phyloP scores from a whole-genome alignment of 2,113 vertebrate species.

The Gallinago undulata region DNA sequence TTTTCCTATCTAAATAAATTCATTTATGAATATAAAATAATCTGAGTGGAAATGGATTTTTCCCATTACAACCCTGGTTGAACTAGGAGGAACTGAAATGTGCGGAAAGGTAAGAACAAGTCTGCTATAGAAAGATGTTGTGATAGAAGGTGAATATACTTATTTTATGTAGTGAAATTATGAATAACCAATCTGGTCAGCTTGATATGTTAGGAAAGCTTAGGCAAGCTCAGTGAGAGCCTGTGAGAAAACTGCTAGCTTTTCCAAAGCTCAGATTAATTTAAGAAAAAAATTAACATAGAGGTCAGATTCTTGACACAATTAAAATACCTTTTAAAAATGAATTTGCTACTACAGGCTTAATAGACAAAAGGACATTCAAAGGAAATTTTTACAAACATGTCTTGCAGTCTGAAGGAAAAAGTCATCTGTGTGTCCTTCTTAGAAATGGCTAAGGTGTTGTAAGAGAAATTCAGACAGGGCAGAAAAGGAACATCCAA shows the following conservation, averaged over 20 bases:
- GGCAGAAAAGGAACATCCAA: neutral
- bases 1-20: neutral
- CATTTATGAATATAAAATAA: neutral
- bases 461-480: neutral
- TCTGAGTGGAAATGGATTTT: neutral
- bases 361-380: neutral
- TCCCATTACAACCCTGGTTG: neutral
- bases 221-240: neutral
- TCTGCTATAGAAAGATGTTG: neutral
- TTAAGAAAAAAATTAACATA: neutral
- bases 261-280: neutral
- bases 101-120: neutral
- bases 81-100: neutral
- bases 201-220: neutral
- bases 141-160: neutral
- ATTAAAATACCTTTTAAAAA: neutral
- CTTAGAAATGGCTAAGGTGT: neutral
- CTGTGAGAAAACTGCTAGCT: neutral
- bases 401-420: neutral
- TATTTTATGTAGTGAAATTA: neutral
- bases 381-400: neutral
- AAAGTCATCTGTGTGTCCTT: neutral
- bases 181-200: neutral
- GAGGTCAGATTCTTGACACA: neutral
- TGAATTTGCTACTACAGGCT: neutral